Base-by-base conservation (phyloP, 2,797 vertebrate genomes). In the Triplophysa bombifrons region DNA sequence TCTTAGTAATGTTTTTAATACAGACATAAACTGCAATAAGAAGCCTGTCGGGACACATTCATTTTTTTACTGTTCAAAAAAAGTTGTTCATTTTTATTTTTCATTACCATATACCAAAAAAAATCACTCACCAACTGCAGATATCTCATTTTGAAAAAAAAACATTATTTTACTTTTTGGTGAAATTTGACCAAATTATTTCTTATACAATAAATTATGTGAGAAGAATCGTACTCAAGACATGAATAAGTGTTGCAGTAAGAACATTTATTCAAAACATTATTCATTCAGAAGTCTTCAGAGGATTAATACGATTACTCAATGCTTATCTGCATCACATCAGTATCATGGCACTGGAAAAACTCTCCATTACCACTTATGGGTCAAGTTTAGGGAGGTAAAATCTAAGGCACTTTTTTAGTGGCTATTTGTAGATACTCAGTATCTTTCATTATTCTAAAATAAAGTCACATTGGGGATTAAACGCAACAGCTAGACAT, bases 321-420 rank as follows among this genome's bases (percentile, higher is more conserved):
- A 0, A 69, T 41, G 27, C 22, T n/a, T 61, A 19, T 53, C 60
- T 51, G 34, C 55, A 30, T 55, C 12, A 50, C 50, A 48, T n/a
- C 17, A 68, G 27, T 56, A 5, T 46, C 17, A 56, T 25, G 41
- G 71, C 41, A 50, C 44, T 65, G 17, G 27, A 44, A 30, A 41
- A 5, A 48, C 60, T 51, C 16, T 58, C 56, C 53, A 64, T 14
- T 3, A 38, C 46, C 16, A 22, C 13, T 61, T 51, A 53, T 9
- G 46, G 11, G 14, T 76, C 9, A 46, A 30, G 41, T 14, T 64
- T 2, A 17, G 53, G 22, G 12, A 64, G 44, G 14, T 65, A 3
- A 50, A 53, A 76, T 22, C 61, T 51, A 85, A 85, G 84, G 84
- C 84, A 85, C 82, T 83, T 81, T 44, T 34, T 70, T 56, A 61